Evolutionary conservation across 2,888 invertebrate genomes (phyloP).

Genomic region (Dysmachus trigonus): DNA sequence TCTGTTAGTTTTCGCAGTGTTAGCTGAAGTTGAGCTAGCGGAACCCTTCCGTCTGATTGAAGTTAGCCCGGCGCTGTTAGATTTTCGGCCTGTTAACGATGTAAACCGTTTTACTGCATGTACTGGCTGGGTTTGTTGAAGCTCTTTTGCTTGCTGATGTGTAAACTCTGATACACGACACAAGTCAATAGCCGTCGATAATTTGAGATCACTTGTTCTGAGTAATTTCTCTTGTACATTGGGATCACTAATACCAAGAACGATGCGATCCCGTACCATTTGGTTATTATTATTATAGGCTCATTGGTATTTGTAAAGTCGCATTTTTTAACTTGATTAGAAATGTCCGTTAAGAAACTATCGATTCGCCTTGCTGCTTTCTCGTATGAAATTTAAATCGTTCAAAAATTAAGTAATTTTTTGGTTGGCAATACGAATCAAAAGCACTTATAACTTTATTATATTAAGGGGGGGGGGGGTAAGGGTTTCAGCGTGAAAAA

Average conservation of each 20-base stretch:
- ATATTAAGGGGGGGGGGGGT: too few species aligned
- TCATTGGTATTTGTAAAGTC: background rate
- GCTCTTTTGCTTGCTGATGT: slow-evolving; percentile 18
- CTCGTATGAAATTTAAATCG: background rate
- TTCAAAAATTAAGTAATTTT: background rate
- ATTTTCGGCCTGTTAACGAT: background rate
- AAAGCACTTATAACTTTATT: background rate
- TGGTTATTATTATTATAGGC: background rate
- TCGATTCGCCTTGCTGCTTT: background rate
- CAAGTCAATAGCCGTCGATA: background rate
- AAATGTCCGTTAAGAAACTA: background rate
- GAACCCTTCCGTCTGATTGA: background rate
- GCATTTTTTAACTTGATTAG: background rate
- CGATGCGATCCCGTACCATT: background rate
- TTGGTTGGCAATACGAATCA: background rate
- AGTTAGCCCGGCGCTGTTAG: background rate
- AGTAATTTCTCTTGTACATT: background rate
- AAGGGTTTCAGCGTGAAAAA: too few species aligned
- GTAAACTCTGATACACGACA: background rate
- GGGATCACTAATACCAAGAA: background rate
- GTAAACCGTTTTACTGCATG: background rate
- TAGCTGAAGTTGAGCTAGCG: too few species aligned
- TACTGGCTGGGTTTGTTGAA: slow-evolving; percentile 9
- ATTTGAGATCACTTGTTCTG: background rate
- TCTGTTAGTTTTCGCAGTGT: too few species aligned